Percentiles rank a stretch among this genome's conserved stretches.
Conservation (phyloP, 2,888 invertebrate species). For the Sthenelais limicola region DNA sequence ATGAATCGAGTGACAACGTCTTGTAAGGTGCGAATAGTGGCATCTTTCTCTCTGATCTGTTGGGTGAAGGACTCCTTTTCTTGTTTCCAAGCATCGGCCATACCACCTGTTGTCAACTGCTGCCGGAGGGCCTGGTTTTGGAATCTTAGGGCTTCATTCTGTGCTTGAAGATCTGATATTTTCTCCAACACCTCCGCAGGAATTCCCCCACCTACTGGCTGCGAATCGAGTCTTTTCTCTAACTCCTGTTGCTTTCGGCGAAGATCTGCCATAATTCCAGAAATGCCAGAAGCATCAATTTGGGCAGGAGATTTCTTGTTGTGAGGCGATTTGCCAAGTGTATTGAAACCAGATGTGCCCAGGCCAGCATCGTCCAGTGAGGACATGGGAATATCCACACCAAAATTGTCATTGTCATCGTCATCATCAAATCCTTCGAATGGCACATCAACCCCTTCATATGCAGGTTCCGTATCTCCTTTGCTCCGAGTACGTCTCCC, state of each 20-base stretch:
- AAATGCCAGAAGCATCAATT: too few relatives aligned
- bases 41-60: constrained; percentile 9
- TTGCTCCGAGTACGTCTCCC: too few relatives aligned
- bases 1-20: constrained; percentile 6
- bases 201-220: too few relatives aligned
- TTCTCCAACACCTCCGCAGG: constrained; percentile 1
- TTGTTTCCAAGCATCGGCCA: constrained; percentile 11
- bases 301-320: too few relatives aligned
- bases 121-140: constrained; percentile 20
- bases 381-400: constrained; percentile 19
- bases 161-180: constrained; percentile 10
- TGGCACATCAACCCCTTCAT: not conserved
- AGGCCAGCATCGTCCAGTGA: constrained; percentile 27
- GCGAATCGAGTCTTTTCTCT: not conserved
- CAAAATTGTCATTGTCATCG: constrained; percentile 21
- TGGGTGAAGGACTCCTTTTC: constrained; percentile 3
- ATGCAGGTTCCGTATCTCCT: too few relatives aligned
- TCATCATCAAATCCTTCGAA: constrained; percentile 27
- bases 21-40: constrained; percentile 6
- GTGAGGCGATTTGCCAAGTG: too few relatives aligned
- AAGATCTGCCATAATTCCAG: too few relatives aligned
- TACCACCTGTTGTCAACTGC: constrained; percentile 7
- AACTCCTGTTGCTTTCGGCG: not conserved
- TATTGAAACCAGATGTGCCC: too few relatives aligned
- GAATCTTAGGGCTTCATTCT: constrained; percentile 24